These are phyloP conservation scores for Yponomeuta sedellus DNA, from an alignment of 2,888 invertebrate genomes.

Conservation along the genomic window DNA sequence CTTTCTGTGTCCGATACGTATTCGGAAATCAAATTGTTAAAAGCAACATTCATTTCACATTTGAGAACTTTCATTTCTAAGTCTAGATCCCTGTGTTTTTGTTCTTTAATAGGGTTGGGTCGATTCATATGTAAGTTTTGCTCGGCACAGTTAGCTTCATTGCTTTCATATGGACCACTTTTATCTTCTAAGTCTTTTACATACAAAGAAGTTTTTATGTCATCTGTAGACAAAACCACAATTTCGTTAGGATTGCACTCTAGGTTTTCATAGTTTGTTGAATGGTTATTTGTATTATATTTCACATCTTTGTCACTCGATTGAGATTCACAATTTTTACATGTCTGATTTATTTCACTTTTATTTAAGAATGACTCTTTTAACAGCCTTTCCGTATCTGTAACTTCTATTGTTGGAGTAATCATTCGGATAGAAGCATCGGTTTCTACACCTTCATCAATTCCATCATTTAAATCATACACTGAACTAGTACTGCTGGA, in stretches of 20 bases:
- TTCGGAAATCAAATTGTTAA: constrained; percentile 66
- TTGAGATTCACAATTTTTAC: background rate
- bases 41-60: constrained; percentile 65
- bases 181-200: constrained; percentile 50
- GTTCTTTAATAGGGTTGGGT: background rate
- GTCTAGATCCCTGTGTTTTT: constrained; percentile 32
- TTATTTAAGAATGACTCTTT: constrained; percentile 44
- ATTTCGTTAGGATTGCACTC: constrained; percentile 45
- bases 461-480: constrained; percentile 70
- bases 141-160: background rate
- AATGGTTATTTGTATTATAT: constrained; percentile 5
- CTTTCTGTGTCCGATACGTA: constrained; percentile 54
- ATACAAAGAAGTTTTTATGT: constrained; percentile 56
- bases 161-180: constrained; percentile 10
- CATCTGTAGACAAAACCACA: constrained; percentile 54
- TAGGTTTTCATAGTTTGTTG: constrained; percentile 17
- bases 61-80: constrained; percentile 64
- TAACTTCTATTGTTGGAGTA: constrained; percentile 70
- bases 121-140: constrained; percentile 7
- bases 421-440: constrained; percentile 67
- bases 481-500: constrained; percentile 79
- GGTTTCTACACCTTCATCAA: constrained; percentile 59
- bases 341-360: constrained; percentile 18
- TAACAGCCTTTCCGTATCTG: constrained; percentile 58
- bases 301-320: constrained; percentile 9